A percentile compares a stretch with the other conserved stretches of the same genome.
Conservation (phyloP, 2,888 invertebrate genomes). For the Metellina segmentata region DNA sequence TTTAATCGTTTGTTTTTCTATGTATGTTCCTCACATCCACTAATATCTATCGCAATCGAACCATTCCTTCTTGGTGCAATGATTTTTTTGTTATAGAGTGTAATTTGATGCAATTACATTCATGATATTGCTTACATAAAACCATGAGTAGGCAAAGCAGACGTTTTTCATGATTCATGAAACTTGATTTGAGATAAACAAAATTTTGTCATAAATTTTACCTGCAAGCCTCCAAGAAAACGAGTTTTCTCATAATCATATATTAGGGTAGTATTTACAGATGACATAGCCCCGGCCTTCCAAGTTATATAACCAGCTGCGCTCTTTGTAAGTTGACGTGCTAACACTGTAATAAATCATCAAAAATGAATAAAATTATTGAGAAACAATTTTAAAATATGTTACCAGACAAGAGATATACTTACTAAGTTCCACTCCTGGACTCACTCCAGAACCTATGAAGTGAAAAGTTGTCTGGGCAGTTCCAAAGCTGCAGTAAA, state of each 20-base stretch:
- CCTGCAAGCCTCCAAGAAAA: conserved; percentile 87
- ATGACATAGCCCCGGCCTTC: conserved; percentile 86
- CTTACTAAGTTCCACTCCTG: conserved; percentile 88
- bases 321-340: conserved; percentile 91
- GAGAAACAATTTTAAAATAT: not conserved
- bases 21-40: no score
- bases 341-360: conserved; percentile 82
- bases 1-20: no score
- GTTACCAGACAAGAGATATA: not conserved
- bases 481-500: conserved; percentile 85
- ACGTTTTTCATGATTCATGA: not conserved
- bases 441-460: conserved; percentile 88
- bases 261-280: conserved; percentile 89
- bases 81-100: no score
- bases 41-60: no score
- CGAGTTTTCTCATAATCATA: conserved; percentile 88
- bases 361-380: not conserved
- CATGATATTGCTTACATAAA: not conserved
- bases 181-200: not conserved
- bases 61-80: no score
- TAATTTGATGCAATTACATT: not conserved
- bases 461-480: conserved; percentile 89
- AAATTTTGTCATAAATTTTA: conserved; percentile 80
- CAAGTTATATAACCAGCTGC: conserved; percentile 94
- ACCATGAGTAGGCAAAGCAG: not conserved